Evolutionary conservation across 2,797 vertebrate species (phyloP), one percentile per base, ranked within the genome.

Genomic region (Smutsia gigantea): DNA sequence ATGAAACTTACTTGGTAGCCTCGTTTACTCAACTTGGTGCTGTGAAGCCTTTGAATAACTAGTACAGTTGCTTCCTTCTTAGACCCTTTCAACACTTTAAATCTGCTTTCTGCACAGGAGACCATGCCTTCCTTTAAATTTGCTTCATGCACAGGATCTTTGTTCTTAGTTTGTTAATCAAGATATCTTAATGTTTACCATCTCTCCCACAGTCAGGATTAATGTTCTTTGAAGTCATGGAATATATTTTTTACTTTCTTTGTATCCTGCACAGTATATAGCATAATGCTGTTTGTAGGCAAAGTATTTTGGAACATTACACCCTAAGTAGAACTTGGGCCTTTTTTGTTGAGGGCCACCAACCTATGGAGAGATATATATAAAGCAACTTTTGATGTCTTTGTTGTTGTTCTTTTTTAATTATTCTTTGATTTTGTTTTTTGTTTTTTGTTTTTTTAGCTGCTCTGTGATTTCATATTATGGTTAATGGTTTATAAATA

Each of bases 251-350:
- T 79, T 94, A 63, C 31, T 66, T 42, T 72, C 49, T 69, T 77
- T 86, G 39, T 87, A 46, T 81, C 42, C 21, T 85, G n/a, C n/a
- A 21, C 25, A 79, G 39, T 95, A 51, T 46, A 49, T 85, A 59
- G 29, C 31, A 74, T 68, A 93, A 61, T 92, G 34, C 42, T 66
- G 0, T 89, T 94, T 74, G 21, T 88, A 95, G 34, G 17, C 81
- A 91, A 85, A 89, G 64, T 94, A 51, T 87, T 94, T 91, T 87
- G 39, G 93, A 88, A 71, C 61, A 14, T 87, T 90, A 4, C 31
- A 64, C n/a, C 23, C 4, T 19, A 74, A 46, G 39, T 82, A 86
- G 49, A 94, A 96, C 68, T 86, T 86, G 77, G 57, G 6, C 27
- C 8, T 63, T 74, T 96, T 94, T 37, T 69, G 1, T 79, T 84